These are phyloP conservation scores for Lithodes maja DNA, from an alignment of 2,888 invertebrate genomes.

Conservation along the genomic window DNA sequence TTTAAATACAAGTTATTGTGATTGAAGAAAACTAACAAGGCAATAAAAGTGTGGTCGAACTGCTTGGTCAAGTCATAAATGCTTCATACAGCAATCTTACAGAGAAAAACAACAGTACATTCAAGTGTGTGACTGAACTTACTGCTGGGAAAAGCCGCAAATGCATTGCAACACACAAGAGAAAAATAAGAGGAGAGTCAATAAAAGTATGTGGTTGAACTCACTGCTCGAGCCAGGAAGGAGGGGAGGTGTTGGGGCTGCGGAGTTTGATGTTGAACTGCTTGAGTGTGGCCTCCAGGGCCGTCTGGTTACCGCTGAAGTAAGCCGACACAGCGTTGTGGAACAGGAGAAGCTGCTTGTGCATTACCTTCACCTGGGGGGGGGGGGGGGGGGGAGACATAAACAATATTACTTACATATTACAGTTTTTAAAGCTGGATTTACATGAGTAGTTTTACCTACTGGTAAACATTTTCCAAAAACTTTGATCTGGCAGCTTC, in stretches of 20 bases:
- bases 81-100: too few species aligned
- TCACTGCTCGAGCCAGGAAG: conserved; percentile 84
- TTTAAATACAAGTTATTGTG: too few species aligned
- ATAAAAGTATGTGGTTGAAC: conserved; percentile 30
- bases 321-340: conserved; percentile 98
- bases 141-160: too few species aligned
- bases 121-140: too few species aligned
- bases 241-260: conserved; percentile 84
- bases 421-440: neutral
- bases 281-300: conserved; percentile 93
- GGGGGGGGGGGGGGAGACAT: conserved; percentile 67
- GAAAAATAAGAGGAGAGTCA: neutral
- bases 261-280: conserved; percentile 96
- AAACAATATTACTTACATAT: neutral
- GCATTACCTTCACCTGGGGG: conserved; percentile 97
- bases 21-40: too few species aligned
- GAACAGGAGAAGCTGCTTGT: conserved; percentile 95
- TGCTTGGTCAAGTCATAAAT: too few species aligned
- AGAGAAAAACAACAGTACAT: too few species aligned
- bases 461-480: too few species aligned
- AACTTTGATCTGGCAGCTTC: too few species aligned
- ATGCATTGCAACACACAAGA: neutral
- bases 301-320: conserved; percentile 96
- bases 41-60: too few species aligned
- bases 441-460: too few species aligned